Evolutionary conservation across 2,113 vertebrate species (phyloP).

Genomic region (Bambusicola thoracicus): DNA sequence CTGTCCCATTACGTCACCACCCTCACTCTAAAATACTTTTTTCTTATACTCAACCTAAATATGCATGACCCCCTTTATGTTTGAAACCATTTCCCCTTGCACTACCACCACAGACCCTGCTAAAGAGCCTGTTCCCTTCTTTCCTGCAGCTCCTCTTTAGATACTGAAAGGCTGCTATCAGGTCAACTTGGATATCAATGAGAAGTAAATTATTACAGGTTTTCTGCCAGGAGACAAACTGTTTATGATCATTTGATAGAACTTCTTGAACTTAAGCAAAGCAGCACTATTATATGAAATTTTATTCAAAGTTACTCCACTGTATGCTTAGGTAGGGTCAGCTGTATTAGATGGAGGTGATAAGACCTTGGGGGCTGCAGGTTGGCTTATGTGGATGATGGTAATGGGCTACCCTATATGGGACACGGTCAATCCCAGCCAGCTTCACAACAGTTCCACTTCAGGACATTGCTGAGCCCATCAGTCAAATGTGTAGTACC

Average conservation of each 20-base stretch:
- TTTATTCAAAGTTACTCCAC: neutral
- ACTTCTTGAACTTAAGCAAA: neutral
- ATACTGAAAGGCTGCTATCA: too few species aligned
- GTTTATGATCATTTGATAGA: neutral
- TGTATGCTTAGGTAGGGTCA: neutral
- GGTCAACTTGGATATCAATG: neutral
- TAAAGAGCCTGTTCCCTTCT: too few species aligned
- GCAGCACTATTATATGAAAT: neutral
- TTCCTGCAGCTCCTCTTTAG: too few species aligned
- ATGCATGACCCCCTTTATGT: too few species aligned
- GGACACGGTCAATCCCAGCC: fast-evolving
- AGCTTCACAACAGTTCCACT: fast-evolving
- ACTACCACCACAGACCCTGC: too few species aligned
- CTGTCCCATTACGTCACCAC: too few species aligned
- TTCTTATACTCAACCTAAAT: too few species aligned
- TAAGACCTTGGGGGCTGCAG: neutral
- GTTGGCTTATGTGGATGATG: neutral
- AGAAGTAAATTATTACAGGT: neutral
- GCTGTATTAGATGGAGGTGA: too few species aligned
- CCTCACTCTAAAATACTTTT: too few species aligned
- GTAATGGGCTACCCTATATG: neutral
- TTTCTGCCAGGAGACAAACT: neutral
- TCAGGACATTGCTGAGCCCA: neutral
- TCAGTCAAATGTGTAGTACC: neutral
- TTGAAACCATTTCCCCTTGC: too few species aligned